Percentiles rank a stretch among this genome's conserved stretches.
Conservation (phyloP, 2,113 vertebrate species). For the Toxotes jaculatrix region DNA sequence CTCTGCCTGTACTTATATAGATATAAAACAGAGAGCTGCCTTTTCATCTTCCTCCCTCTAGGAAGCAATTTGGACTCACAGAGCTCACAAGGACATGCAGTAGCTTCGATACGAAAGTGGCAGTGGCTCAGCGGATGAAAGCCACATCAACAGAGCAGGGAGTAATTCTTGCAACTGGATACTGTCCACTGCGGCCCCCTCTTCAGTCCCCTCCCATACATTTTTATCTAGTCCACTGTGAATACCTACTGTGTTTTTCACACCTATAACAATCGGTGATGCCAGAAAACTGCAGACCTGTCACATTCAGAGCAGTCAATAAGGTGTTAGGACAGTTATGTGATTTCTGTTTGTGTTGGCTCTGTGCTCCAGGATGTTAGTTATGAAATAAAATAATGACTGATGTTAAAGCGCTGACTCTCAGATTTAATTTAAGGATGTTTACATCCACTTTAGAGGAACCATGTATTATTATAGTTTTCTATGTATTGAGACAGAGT, state of each 20-base stretch:
- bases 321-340: not conserved
- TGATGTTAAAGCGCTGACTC: not conserved
- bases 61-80: conserved; percentile 71
- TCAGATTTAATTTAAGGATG: conserved; percentile 24
- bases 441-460: conserved; percentile 23
- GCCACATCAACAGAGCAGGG: conserved; percentile 37
- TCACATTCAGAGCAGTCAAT: conserved; percentile 14
- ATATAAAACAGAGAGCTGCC: conserved; percentile 65
- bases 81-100: conserved; percentile 58
- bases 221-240: conserved; percentile 48
- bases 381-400: conserved; percentile 18
- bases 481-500: conserved; percentile 6
- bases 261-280: conserved; percentile 22
- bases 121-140: conserved; percentile 47
- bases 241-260: conserved; percentile 24
- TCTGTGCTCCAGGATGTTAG: not conserved
- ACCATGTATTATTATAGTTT: not conserved
- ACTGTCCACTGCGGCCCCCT: conserved; percentile 47
- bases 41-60: conserved; percentile 72
- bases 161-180: conserved; percentile 62
- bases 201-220: conserved; percentile 33
- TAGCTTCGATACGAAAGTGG: conserved; percentile 45
- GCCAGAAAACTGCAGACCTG: conserved; percentile 32
- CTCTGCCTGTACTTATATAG: conserved; percentile 63
- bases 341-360: not conserved